phyloP scores from a whole-genome alignment of 2,888 invertebrate species.

The Hirtodrosophila alboralis region DNA sequence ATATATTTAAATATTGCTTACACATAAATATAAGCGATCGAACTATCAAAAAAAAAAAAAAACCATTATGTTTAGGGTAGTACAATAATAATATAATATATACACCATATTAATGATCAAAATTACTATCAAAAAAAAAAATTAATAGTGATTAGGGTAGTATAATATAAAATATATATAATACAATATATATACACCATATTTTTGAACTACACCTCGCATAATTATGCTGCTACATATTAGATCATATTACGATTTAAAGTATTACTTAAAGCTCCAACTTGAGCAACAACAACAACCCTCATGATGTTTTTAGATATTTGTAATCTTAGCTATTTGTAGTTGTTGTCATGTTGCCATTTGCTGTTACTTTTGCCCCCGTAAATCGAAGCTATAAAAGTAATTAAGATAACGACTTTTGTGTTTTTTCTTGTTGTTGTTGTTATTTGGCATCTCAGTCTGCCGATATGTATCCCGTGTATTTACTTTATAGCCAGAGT shows the following conservation, averaged over 20 bases:
- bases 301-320: slow-evolving; percentile 3
- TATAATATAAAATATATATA: too few species aligned
- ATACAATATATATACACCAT: too few species aligned
- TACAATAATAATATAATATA: too few species aligned
- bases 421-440: slow-evolving; percentile 44
- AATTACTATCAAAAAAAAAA: too few species aligned
- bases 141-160: too few species aligned
- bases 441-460: slow-evolving; percentile 9
- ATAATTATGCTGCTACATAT: not conserved
- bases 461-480: slow-evolving; percentile 55
- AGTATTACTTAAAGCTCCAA: slow-evolving; percentile 12
- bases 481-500: slow-evolving; percentile 72
- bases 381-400: slow-evolving; percentile 80
- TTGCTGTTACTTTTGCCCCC: slow-evolving; percentile 29
- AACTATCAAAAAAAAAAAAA: too few species aligned
- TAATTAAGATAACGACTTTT: slow-evolving; percentile 82
- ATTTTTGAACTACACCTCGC: too few species aligned
- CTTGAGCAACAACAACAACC: not conserved
- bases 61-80: too few species aligned
- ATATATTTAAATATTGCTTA: too few species aligned
- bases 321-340: slow-evolving; percentile 1
- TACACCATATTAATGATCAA: too few species aligned
- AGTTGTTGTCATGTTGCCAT: slow-evolving; percentile 12
- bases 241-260: slow-evolving; percentile 27
- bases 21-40: too few species aligned